Conservation (phyloP, 1,140 invertebrate species). For the Diorhabda sublineata region DNA sequence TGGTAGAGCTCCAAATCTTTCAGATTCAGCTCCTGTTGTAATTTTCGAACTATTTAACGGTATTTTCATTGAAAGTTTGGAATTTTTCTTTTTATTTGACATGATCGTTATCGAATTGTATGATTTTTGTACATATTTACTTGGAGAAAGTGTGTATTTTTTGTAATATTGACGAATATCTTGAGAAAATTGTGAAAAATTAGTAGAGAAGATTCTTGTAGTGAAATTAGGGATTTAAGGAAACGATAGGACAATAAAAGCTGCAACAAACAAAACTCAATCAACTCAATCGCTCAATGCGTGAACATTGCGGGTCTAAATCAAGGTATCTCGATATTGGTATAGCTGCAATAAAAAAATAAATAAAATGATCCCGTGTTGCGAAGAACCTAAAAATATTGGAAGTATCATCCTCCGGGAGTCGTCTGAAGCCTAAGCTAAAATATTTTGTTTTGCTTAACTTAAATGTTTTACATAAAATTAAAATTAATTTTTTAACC, state of each 20-base stretch:
- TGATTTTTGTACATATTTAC: no score
- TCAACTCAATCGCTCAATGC: slow-evolving; percentile 36
- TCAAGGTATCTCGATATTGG: slow-evolving; percentile 34
- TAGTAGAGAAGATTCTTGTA: slow-evolving; percentile 44
- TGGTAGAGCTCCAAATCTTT: no score
- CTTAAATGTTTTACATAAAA: background rate
- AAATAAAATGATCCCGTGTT: slow-evolving; percentile 13
- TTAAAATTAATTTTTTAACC: background rate
- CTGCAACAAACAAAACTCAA: slow-evolving; percentile 31
- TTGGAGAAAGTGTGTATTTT: no score
- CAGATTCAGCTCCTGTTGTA: no score
- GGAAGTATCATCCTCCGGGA: background rate
- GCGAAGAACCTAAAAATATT: background rate
- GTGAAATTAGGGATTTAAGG: slow-evolving; percentile 24
- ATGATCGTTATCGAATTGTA: no score
- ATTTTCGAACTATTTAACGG: no score
- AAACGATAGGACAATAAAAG: slow-evolving; percentile 27
- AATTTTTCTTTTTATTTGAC: no score
- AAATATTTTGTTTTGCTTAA: no score
- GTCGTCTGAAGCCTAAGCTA: no score
- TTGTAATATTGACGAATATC: no score
- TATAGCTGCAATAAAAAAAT: slow-evolving; percentile 41
- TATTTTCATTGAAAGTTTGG: no score
- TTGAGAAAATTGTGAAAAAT: no score
- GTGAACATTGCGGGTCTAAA: slow-evolving; percentile 42